These are phyloP conservation scores for Danio aesculapii DNA, from an alignment of 2,797 vertebrate genomes.

Conservation along the genomic window DNA sequence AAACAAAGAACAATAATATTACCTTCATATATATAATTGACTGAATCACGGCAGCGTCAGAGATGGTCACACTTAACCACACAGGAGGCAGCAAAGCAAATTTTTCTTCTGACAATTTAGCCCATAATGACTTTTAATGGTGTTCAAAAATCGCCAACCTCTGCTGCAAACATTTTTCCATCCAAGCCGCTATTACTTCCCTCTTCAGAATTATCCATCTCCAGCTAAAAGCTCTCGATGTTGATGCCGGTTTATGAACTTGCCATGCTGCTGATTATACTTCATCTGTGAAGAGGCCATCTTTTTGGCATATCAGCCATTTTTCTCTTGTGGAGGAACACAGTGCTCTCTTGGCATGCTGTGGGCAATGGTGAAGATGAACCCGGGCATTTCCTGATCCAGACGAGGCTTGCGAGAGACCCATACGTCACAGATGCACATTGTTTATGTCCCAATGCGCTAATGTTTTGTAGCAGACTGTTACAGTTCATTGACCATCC, in stretches of 20 bases:
- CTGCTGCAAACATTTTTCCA: slow-evolving; percentile 38
- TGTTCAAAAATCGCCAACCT: slow-evolving; percentile 48
- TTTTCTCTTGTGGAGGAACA: not conserved
- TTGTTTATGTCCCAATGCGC: slow-evolving; percentile 62
- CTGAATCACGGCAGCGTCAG: slow-evolving; percentile 36
- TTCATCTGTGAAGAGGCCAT: slow-evolving; percentile 7
- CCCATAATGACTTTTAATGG: slow-evolving; percentile 54
- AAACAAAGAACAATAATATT: slow-evolving; percentile 43
- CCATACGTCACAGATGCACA: slow-evolving; percentile 47
- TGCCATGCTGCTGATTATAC: slow-evolving; percentile 29
- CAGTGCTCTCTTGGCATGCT: not conserved
- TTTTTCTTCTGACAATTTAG: slow-evolving; percentile 56
- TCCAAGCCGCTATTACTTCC: slow-evolving; percentile 39
- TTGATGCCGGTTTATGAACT: slow-evolving; percentile 25
- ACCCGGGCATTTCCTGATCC: not conserved
- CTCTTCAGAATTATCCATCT: slow-evolving; percentile 38
- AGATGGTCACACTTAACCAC: slow-evolving; percentile 37
- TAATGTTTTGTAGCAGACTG: slow-evolving; percentile 65
- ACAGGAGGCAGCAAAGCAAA: slow-evolving; percentile 38
- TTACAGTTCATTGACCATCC: slow-evolving; percentile 56
- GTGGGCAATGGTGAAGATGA: not conserved
- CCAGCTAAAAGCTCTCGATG: slow-evolving; percentile 9
- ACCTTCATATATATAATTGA: slow-evolving; percentile 25
- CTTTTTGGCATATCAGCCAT: not conserved
- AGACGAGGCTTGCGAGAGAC: slow-evolving; percentile 28